These are phyloP conservation scores for Miniopterus natalensis DNA, from an alignment of 2,113 vertebrate species.

Conservation along the genomic window DNA sequence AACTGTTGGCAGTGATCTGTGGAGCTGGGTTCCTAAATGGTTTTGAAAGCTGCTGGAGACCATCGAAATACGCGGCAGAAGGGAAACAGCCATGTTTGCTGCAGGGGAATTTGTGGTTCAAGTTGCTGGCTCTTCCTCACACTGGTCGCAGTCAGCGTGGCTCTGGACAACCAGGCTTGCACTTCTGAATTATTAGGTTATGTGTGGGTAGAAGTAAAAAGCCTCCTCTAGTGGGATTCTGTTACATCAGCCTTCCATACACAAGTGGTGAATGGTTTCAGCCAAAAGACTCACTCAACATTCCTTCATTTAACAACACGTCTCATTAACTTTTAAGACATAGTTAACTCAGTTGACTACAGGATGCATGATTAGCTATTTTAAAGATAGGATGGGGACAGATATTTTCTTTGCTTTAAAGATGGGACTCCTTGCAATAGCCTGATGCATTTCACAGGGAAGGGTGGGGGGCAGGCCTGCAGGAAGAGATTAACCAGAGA, in stretches of 20 bases:
- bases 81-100: neutral
- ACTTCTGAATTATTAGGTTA: neutral
- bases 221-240: neutral
- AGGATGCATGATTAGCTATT: neutral
- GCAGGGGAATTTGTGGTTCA: neutral
- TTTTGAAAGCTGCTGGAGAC: slow-evolving; percentile 25
- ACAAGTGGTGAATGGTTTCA: neutral
- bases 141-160: neutral
- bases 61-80: neutral
- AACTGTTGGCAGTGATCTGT: slow-evolving; percentile 7
- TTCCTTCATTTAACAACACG: neutral
- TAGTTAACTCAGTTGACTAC: neutral
- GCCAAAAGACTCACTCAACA: neutral
- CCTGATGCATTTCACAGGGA: no score
- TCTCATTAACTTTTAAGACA: neutral
- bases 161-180: neutral
- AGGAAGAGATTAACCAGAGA: no score
- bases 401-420: neutral
- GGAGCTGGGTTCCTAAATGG: neutral
- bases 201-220: neutral
- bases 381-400: neutral
- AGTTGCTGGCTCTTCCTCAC: neutral
- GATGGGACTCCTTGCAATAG: neutral
- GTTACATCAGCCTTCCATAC: neutral
- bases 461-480: no score